Base-by-base conservation (phyloP, 2,113 vertebrate genomes). In the Platycercus adscitus region DNA sequence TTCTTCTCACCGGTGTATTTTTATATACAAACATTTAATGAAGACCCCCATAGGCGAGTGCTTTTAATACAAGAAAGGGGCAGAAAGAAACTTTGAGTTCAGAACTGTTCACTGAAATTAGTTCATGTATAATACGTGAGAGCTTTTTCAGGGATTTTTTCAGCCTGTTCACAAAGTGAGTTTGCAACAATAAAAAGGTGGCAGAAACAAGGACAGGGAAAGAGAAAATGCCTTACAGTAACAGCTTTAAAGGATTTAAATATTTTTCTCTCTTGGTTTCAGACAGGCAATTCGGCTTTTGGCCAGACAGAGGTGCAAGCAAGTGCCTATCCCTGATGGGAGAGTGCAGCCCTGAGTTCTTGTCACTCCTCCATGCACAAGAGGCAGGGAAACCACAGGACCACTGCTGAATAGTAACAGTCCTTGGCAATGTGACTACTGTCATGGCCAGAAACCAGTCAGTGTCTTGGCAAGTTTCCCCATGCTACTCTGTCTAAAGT, bases 401-500 rank as follows among this genome's bases (percentile, higher is more conserved):
- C 28, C 0, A 14, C 84, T 0, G 2, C 64, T 0, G 0, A 35
- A 18, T 1, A 3, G 77, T 69, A 87, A 52, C 2, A 0, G 50
- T 55, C 81, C 78, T 81, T 43, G 71, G 91, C 84, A 87, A 24
- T 37, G 56, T 0, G 17, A 46, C 84, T 71, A 71, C 87, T 71
- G 73, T 46, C 87, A 23, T 46, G 87, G 81, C 84, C 85, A 72
- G 93, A 85, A 87, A 94, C 78, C 84, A 82, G 87, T 65, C 92
- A 72, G 53, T 10, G 24, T 35, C 89, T 79, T 89, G 89, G 92
- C 93, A 93, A 53, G 35, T 4, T 81, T 88, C 77, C 80, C 64
- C 41, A 6, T 6, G 65, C 81, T 87, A 24, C 66, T 89, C 75
- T 13, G 1, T 17, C 56, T 76, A 16, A 94, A 97, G 75, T 80